A percentile compares a stretch with the other conserved stretches of the same genome.
Conservation (phyloP, 64 coral and sea anemone species). For the Actinia tenebrosa region DNA sequence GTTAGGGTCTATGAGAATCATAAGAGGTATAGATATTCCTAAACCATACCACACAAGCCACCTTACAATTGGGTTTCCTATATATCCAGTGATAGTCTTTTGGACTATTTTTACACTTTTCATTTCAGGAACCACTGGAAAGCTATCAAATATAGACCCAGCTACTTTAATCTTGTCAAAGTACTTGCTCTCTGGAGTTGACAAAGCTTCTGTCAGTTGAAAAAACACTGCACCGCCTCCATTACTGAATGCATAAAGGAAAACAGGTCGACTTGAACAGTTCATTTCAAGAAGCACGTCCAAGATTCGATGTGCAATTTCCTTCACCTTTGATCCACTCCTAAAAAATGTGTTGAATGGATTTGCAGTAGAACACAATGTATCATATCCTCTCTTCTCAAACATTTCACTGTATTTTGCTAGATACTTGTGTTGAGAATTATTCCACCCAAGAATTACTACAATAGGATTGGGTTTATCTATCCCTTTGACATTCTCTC, state of each 20-base stretch:
- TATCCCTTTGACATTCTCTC: not conserved
- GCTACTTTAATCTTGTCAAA: conserved; percentile 55
- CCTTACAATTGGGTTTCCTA: conserved; percentile 54
- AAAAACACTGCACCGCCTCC: conserved; percentile 87
- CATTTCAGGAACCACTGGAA: conserved; percentile 65
- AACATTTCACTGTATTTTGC: conserved; percentile 84
- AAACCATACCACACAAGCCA: conserved; percentile 57
- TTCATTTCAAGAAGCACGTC: conserved; percentile 37
- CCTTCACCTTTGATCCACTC: conserved; percentile 58
- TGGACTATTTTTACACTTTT: conserved; percentile 51
- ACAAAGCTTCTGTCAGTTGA: conserved; percentile 76
- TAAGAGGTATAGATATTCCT: conserved; percentile 29
- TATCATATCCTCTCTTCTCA: conserved; percentile 59
- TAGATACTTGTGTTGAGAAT: conserved; percentile 72
- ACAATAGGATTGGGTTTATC: conserved; percentile 47
- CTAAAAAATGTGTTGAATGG: conserved; percentile 88
- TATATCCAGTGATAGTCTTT: conserved; percentile 48
- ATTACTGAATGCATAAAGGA: conserved; percentile 93
- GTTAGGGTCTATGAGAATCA: conserved; percentile 38
- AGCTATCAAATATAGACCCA: conserved; percentile 92
- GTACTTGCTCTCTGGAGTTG: conserved; percentile 26
- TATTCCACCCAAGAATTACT: conserved; percentile 90
- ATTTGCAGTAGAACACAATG: conserved; percentile 70
- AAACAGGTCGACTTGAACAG: conserved; percentile 56
- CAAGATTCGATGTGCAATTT: conserved; percentile 55